These are phyloP conservation scores for Actinia tenebrosa DNA, from an alignment of 64 coral and sea anemone genomes.

Conservation along the genomic window DNA sequence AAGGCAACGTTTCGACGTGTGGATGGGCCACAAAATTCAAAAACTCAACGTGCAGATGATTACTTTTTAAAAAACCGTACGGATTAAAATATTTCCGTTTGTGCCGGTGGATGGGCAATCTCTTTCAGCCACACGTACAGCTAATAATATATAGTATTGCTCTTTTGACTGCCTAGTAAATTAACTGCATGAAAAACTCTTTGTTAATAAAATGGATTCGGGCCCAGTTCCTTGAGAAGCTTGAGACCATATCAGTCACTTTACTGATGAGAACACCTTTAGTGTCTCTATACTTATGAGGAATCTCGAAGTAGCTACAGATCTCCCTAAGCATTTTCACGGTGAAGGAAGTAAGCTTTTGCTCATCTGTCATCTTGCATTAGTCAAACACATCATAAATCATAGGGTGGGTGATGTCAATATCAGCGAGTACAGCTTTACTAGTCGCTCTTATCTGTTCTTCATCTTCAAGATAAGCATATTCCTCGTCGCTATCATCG, in stretches of 20 bases:
- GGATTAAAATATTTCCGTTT: too few species aligned
- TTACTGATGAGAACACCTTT: background rate
- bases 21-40: too few species aligned
- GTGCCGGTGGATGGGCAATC: too few species aligned
- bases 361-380: slow-evolving; percentile 12
- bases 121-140: too few species aligned
- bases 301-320: slow-evolving; percentile 14
- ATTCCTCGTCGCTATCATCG: slow-evolving; percentile 15
- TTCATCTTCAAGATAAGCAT: slow-evolving; percentile 1
- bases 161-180: too few species aligned
- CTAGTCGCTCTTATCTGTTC: background rate
- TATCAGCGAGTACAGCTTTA: background rate
- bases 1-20: too few species aligned
- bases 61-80: too few species aligned
- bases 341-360: slow-evolving; percentile 17
- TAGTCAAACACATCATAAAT: slow-evolving; percentile 32
- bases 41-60: too few species aligned
- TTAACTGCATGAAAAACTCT: too few species aligned
- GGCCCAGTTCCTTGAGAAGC: too few species aligned
- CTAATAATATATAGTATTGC: too few species aligned
- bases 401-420: slow-evolving; percentile 5
- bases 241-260: background rate
- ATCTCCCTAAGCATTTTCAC: slow-evolving; percentile 26
- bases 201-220: too few species aligned
- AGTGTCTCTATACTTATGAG: slow-evolving; percentile 4